Evolutionary conservation across 2,888 invertebrate genomes (phyloP), one percentile per base, ranked within the genome.

Genomic region (Clostera curtula): DNA sequence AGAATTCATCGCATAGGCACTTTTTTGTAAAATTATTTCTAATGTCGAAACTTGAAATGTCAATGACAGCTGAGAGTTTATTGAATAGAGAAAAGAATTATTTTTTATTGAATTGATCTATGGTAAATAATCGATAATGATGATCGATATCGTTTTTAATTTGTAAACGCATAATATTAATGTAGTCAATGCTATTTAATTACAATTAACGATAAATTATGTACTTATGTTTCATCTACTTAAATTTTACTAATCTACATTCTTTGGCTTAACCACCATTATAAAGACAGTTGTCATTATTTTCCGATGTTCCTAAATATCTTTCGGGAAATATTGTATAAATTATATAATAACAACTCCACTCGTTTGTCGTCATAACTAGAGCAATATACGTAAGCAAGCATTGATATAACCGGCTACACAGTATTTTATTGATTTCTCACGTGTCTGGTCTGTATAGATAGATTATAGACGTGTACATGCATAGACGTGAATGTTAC

Each of bases 51-150:
- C n/a, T n/a, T n/a, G n/a, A n/a, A 67, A 72, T 72, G 79, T 79
- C 79, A 77, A 57, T 73, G 77, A 76, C 79, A 77, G 79, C 75
- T 79, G 77, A 62, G 65, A 49, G n/a, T n/a, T n/a, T n/a, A n/a
- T n/a, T 43, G 56, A 61, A 75, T 67, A 77, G 76, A 79, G 60
- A 68, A 65, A 46, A 47, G 46, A 41, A 52, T 40, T n/a, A n/a
- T n/a, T n/a, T n/a, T n/a, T n/a, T n/a, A n/a, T 44, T 39, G 33
- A 49, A 30, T 39, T 44, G 72, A 74, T 75, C 72, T 76, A 75
- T 69, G 70, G 70, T 51, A 32, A 43, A 36, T 41, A 67, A 74
- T 79, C 77, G 67, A 75, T 77, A 52, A 22, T 26, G 29, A 9
- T 38, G 61, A 73, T 70, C 68, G 61, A 70, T 68, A 47, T 23